Percentiles rank a stretch among this genome's conserved stretches.
Evolutionary conservation across 64 coral and sea anemone genomes (phyloP).

Genomic region (Astreopora myriophthalma): DNA sequence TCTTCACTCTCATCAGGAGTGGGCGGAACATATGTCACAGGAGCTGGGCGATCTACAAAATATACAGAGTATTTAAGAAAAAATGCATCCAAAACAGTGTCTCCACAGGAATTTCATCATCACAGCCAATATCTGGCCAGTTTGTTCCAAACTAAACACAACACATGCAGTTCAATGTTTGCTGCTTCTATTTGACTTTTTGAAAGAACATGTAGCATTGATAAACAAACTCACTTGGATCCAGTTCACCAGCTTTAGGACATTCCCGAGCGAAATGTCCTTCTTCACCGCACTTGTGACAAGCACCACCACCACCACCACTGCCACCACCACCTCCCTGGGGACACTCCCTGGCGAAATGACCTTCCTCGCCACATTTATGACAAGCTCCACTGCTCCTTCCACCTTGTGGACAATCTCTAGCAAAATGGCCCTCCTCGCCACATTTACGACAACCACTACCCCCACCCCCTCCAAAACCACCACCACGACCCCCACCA

Average conservation of each 20-base stretch:
- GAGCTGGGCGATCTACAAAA: slow-evolving; percentile 75
- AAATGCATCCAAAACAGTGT: too few relatives aligned
- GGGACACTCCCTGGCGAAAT: slow-evolving; percentile 44
- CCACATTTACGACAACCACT: slow-evolving; percentile 35
- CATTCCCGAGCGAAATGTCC: slow-evolving; percentile 75
- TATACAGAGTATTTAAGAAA: not conserved
- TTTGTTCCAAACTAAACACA: not conserved
- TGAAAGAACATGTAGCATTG: not conserved
- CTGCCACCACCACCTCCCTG: not conserved
- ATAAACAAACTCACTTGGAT: slow-evolving; percentile 33
- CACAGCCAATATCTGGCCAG: too few relatives aligned
- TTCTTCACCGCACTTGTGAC: slow-evolving; percentile 12
- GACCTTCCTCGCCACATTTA: slow-evolving; percentile 37
- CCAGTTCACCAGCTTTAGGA: slow-evolving; percentile 5
- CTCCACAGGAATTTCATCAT: too few relatives aligned
- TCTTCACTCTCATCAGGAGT: slow-evolving; percentile 87
- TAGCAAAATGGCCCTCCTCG: slow-evolving; percentile 62
- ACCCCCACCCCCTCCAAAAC: slow-evolving; percentile 9
- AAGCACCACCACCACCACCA: slow-evolving; percentile 14
- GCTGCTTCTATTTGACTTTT: not conserved
- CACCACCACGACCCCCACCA: slow-evolving; percentile 31
- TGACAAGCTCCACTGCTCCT: slow-evolving; percentile 50
- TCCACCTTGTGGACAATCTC: slow-evolving; percentile 31
- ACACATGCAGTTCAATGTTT: not conserved
- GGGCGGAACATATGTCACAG: slow-evolving; percentile 90